These are phyloP conservation scores for Poecilia wingei DNA, from an alignment of 2,797 vertebrate species.

Conservation along the genomic window DNA sequence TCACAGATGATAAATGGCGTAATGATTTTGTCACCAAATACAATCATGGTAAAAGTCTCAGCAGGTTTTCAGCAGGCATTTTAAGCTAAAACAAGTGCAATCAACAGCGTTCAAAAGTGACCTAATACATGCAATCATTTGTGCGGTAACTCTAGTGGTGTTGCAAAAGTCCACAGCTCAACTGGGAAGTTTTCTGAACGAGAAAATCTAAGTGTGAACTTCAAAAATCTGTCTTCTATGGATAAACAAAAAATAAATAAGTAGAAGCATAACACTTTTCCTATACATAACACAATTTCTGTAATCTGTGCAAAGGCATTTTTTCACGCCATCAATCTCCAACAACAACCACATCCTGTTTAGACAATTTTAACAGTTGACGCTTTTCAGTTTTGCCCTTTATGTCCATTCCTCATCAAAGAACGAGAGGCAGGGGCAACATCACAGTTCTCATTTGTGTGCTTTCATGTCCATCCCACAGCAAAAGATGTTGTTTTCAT, in stretches of 20 bases:
- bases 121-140: not conserved
- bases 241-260: constrained; percentile 10
- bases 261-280: constrained; percentile 35
- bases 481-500: constrained; percentile 43
- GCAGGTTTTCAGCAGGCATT: constrained; percentile 50
- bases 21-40: constrained; percentile 59
- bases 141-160: not conserved
- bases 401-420: constrained; percentile 60
- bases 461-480: constrained; percentile 53
- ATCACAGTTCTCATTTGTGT: constrained; percentile 27
- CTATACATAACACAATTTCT: constrained; percentile 34
- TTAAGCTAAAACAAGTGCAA: constrained; percentile 30
- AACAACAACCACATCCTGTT: constrained; percentile 55
- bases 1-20: constrained; percentile 36
- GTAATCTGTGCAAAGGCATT: constrained; percentile 46
- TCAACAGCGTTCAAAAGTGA: not conserved
- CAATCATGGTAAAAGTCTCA: constrained; percentile 54
- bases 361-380: constrained; percentile 45
- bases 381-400: constrained; percentile 64
- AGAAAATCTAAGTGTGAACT: not conserved
- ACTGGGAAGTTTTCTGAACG: not conserved
- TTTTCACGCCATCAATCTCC: constrained; percentile 61
- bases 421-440: constrained; percentile 39
- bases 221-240: not conserved
- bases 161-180: not conserved